phyloP scores from a whole-genome alignment of 2,888 invertebrate species.

The Acleris literana region DNA sequence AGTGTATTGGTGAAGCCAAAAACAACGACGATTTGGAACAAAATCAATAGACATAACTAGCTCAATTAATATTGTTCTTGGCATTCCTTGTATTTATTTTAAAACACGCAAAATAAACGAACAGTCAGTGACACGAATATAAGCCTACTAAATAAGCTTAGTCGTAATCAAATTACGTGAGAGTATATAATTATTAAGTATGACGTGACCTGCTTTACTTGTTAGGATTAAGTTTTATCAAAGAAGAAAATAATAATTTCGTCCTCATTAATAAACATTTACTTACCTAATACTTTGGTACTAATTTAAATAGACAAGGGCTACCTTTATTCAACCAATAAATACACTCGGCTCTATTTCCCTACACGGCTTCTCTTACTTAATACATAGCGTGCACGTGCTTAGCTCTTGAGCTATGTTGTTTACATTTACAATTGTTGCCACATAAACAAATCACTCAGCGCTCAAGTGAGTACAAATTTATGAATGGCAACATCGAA shows the following conservation, averaged over 20 bases:
- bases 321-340: neutral
- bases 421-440: neutral
- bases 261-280: constrained; percentile 9
- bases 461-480: constrained; percentile 12
- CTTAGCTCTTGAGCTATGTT: neutral
- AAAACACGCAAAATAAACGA: constrained; percentile 14
- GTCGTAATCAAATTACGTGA: constrained; percentile 30
- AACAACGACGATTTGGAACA: too few species aligned
- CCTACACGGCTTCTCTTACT: neutral
- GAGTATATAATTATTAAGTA: constrained; percentile 19
- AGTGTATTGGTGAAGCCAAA: too few species aligned
- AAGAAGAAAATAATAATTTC: neutral
- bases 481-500: constrained; percentile 21
- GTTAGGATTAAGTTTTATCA: constrained; percentile 1
- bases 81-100: neutral
- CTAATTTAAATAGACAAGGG: neutral
- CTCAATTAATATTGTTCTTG: too few species aligned
- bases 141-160: constrained; percentile 23
- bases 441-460: constrained; percentile 15
- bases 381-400: neutral
- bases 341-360: neutral
- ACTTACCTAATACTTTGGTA: neutral
- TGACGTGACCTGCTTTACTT: constrained; percentile 28
- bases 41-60: too few species aligned
- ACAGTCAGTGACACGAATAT: constrained; percentile 17